Conservation (phyloP, 2,797 vertebrate genomes). For the Lagorchestes hirsutus region DNA sequence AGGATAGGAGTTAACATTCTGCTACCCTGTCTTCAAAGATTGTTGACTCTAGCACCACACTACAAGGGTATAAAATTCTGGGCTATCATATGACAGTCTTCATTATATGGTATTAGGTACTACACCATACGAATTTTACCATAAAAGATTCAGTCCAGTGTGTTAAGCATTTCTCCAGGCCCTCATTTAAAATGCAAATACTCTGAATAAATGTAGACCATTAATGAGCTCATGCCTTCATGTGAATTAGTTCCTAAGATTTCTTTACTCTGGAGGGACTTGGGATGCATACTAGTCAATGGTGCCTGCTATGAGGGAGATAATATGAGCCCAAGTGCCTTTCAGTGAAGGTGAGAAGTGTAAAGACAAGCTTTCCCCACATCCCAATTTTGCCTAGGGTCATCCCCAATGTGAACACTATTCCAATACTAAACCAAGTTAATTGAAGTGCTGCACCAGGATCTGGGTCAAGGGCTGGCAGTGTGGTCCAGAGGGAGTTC, state of each 20-base stretch:
- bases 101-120: not conserved
- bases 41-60: not conserved
- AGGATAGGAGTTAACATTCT: not conserved
- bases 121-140: not conserved
- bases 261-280: not conserved
- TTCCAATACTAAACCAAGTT: not conserved
- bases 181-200: conserved; percentile 29
- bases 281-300: not conserved
- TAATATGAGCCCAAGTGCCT: not conserved
- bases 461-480: not conserved
- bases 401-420: not conserved
- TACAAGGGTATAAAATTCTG: not conserved
- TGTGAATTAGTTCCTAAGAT: not conserved
- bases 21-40: conserved; percentile 12
- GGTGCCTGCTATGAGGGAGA: not conserved
- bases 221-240: not conserved
- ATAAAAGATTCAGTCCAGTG: not conserved
- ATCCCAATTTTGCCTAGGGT: not conserved
- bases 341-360: conserved; percentile 13
- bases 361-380: not conserved
- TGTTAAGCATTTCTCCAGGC: conserved; percentile 32
- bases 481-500: not conserved
- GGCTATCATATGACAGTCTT: conserved; percentile 22
- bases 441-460: not conserved
- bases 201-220: conserved; percentile 12